A percentile compares a stretch with the other conserved stretches of the same genome.
Conservation (phyloP, 2,113 vertebrate genomes). For the Pholis gunnellus region DNA sequence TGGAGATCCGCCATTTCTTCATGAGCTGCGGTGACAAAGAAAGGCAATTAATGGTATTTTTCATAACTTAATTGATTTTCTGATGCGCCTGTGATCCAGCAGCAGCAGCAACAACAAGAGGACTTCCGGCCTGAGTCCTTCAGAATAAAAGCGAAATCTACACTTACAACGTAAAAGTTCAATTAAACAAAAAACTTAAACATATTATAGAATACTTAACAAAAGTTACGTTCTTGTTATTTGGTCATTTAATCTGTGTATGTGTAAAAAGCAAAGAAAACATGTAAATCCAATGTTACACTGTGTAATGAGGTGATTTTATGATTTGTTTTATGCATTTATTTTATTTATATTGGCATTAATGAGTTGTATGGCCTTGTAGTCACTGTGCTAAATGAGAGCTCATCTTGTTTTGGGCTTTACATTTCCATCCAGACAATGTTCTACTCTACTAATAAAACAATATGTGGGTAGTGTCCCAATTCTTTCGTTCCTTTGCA, state of each 20-base stretch:
- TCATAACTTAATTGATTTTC: conserved; percentile 89
- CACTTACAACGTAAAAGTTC: not conserved
- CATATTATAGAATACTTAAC: too few relatives aligned
- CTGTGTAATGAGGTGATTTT: not conserved
- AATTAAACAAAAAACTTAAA: not conserved
- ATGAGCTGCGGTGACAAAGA: conserved; percentile 82
- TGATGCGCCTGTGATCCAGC: conserved; percentile 66
- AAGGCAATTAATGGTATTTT: conserved; percentile 87
- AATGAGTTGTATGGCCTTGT: not conserved
- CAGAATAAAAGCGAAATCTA: conserved; percentile 49
- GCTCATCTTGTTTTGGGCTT: not conserved
- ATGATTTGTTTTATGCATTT: not conserved
- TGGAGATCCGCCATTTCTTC: conserved; percentile 83
- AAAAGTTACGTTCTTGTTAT: not conserved
- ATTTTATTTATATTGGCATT: not conserved
- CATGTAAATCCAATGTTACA: not conserved
- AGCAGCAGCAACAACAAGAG: conserved; percentile 30
- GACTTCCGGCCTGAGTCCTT: conserved; percentile 31
- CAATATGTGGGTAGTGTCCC: not conserved
- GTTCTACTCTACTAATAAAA: not conserved
- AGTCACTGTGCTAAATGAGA: not conserved
- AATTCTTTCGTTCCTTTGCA: not conserved
- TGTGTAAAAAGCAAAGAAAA: not conserved
- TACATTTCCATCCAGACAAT: not conserved
- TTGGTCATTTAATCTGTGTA: not conserved